Conservation (phyloP, 2,797 vertebrate genomes). For the Glossophaga mutica region DNA sequence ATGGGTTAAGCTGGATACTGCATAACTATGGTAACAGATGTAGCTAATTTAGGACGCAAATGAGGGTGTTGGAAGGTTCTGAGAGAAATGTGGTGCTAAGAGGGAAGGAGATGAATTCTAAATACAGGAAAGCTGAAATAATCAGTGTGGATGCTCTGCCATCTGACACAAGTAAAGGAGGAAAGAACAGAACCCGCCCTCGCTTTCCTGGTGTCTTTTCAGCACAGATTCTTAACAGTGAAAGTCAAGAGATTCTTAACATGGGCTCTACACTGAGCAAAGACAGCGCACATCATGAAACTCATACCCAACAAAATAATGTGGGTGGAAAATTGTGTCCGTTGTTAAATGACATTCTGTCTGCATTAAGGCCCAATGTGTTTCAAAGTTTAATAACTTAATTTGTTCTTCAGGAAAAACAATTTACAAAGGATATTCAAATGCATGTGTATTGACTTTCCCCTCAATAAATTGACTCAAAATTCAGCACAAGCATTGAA, state of each 20-base stretch:
- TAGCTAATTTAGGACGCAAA: conserved; percentile 69
- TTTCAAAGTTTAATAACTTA: conserved; percentile 38
- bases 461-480: not conserved
- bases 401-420: conserved; percentile 37
- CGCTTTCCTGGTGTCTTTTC: conserved; percentile 22
- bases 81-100: conserved; percentile 30
- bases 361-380: not conserved
- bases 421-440: conserved; percentile 20
- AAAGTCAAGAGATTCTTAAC: not conserved
- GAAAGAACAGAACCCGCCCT: not conserved
- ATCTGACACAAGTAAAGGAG: conserved; percentile 2
- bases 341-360: not conserved
- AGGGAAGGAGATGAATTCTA: conserved; percentile 60
- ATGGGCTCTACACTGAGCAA: not conserved
- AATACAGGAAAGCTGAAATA: conserved; percentile 61
- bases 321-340: not conserved
- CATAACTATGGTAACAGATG: conserved; percentile 77
- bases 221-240: not conserved
- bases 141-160: conserved; percentile 1
- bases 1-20: conserved; percentile 30
- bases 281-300: not conserved
- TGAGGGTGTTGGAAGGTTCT: conserved; percentile 56
- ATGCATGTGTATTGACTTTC: not conserved
- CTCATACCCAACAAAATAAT: not conserved
- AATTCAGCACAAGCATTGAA: conserved; percentile 8